These are phyloP conservation scores for Nymphalis io DNA, from an alignment of 1,140 invertebrate genomes.

Conservation along the genomic window DNA sequence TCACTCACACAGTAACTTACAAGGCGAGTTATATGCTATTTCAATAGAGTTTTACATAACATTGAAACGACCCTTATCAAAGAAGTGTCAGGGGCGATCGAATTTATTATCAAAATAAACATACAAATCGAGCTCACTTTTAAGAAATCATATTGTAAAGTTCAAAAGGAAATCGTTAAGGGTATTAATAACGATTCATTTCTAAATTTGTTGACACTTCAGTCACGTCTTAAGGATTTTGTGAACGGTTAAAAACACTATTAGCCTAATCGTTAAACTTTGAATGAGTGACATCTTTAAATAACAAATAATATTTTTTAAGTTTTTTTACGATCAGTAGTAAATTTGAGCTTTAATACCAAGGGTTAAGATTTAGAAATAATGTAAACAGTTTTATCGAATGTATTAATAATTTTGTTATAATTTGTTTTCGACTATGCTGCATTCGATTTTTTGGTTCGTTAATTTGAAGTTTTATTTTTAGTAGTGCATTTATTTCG, in stretches of 20 bases:
- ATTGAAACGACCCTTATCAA: slow-evolving; percentile 3
- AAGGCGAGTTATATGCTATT: neutral
- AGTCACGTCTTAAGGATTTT: slow-evolving; percentile 78
- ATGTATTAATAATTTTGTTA: slow-evolving; percentile 43
- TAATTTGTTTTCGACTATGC: slow-evolving; percentile 65
- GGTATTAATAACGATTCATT: slow-evolving; percentile 71
- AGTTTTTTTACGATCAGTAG: neutral
- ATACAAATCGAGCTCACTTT: slow-evolving; percentile 60
- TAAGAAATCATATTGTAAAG: slow-evolving; percentile 58
- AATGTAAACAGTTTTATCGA: slow-evolving; percentile 4
- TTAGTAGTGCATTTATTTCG: slow-evolving; percentile 67
- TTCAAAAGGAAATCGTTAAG: slow-evolving; percentile 67
- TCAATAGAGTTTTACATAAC: neutral
- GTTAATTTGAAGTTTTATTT: slow-evolving; percentile 70
- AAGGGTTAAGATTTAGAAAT: slow-evolving; percentile 27
- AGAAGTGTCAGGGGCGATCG: slow-evolving; percentile 21
- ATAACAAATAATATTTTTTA: slow-evolving; percentile 11
- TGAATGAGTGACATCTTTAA: slow-evolving; percentile 78
- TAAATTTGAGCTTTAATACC: slow-evolving; percentile 29
- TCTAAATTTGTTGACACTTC: slow-evolving; percentile 75
- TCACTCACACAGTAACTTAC: too few relatives aligned
- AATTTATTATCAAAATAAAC: slow-evolving; percentile 52
- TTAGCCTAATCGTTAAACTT: slow-evolving; percentile 78
- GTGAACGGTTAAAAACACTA: slow-evolving; percentile 78
- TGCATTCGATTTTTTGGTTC: slow-evolving; percentile 66